phyloP scores from a whole-genome alignment of 2,888 invertebrate species.

The Agriopis leucophaearia region DNA sequence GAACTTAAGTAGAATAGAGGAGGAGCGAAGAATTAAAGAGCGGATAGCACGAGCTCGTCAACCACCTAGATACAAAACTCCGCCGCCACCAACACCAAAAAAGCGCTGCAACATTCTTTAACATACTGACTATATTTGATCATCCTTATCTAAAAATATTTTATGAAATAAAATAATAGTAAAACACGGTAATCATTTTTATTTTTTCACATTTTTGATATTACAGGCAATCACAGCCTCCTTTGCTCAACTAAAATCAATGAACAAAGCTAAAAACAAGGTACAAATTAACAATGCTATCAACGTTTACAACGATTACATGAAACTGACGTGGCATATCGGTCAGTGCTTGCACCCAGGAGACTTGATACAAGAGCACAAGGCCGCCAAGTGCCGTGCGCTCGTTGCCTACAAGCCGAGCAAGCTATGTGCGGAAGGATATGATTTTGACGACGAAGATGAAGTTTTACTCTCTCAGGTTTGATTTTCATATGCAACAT shows the following conservation, averaged over 20 bases:
- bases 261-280: constrained; percentile 33
- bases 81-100: constrained; percentile 1
- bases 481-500: neutral
- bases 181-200: neutral
- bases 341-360: constrained; percentile 39
- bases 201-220: neutral
- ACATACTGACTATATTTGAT: neutral
- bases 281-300: constrained; percentile 31
- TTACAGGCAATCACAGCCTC: constrained; percentile 20
- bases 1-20: neutral
- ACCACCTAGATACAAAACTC: neutral
- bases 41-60: neutral
- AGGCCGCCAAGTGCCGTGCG: constrained; percentile 19
- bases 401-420: constrained; percentile 25
- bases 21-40: neutral
- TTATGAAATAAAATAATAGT: neutral
- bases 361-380: constrained; percentile 29
- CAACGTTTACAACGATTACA: constrained; percentile 34
- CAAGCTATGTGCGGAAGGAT: constrained; percentile 17
- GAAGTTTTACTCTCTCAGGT: constrained; percentile 29
- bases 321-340: constrained; percentile 19
- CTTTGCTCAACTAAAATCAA: constrained; percentile 9
- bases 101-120: constrained; percentile 6
- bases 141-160: neutral
- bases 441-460: constrained; percentile 16